phyloP scores from a whole-genome alignment of 2,888 invertebrate genomes.

The Synanthedon formicaeformis region DNA sequence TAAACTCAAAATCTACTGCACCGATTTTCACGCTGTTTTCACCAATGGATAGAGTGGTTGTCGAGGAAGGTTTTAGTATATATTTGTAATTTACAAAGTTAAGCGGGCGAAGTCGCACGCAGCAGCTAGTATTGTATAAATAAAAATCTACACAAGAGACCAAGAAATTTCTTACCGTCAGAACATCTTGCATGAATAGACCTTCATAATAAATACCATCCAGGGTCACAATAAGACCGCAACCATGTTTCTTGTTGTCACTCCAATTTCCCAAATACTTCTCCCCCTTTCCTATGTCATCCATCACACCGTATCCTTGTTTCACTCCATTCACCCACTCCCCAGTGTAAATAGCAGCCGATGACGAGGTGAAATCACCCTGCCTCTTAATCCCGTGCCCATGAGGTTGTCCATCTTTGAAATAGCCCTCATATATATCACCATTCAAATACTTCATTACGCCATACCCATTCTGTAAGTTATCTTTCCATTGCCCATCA shows the following conservation, averaged over 20 bases:
- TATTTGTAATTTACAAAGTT: too few species aligned
- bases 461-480: conserved; percentile 85
- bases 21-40: too few species aligned
- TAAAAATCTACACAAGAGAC: neutral
- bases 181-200: conserved; percentile 81
- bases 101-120: too few species aligned
- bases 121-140: too few species aligned
- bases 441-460: conserved; percentile 80
- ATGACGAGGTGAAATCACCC: conserved; percentile 80
- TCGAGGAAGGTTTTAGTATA: too few species aligned
- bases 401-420: conserved; percentile 84
- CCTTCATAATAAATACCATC: conserved; percentile 95
- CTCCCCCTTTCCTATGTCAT: conserved; percentile 86
- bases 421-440: conserved; percentile 88
- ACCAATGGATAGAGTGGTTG: too few species aligned
- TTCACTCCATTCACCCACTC: conserved; percentile 84
- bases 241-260: conserved; percentile 86
- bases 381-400: conserved; percentile 88
- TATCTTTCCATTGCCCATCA: conserved; percentile 86
- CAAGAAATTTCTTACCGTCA: conserved; percentile 70
- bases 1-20: too few species aligned
- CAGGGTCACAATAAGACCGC: conserved; percentile 87
- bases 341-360: conserved; percentile 88
- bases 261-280: conserved; percentile 92
- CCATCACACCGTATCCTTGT: conserved; percentile 90